Evolutionary conservation across 1,140 invertebrate genomes (phyloP).

Genomic region (Littorina saxatilis): DNA sequence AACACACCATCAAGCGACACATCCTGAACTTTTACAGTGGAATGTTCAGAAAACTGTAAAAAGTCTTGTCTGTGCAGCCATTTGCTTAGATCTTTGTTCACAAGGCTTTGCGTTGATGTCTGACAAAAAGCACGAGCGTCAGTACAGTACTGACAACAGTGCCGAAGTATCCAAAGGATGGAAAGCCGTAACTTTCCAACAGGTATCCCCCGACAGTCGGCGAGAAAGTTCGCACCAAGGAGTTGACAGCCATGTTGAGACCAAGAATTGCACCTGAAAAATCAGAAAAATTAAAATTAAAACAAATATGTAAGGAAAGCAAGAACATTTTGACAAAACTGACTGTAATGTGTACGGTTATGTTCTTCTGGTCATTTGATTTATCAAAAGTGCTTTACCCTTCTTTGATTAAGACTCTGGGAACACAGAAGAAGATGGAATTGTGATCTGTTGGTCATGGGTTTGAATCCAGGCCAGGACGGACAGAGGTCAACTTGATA

Average conservation of each 20-base stretch:
- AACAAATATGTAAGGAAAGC: neutral
- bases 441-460: no score
- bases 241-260: constrained; percentile 72
- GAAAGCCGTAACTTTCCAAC: constrained; percentile 63
- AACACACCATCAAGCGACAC: no score
- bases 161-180: constrained; percentile 70
- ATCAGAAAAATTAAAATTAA: neutral
- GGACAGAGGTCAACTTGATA: no score
- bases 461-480: no score
- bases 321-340: neutral
- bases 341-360: neutral
- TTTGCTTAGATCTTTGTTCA: no score
- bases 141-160: constrained; percentile 58
- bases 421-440: no score
- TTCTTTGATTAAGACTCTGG: no score
- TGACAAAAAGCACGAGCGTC: constrained; percentile 57
- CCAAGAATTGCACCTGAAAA: constrained; percentile 71
- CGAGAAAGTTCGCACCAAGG: constrained; percentile 65
- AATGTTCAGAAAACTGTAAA: no score
- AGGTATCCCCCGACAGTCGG: constrained; percentile 70
- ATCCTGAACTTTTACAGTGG: no score
- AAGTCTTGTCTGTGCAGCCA: no score
- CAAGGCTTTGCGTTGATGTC: neutral
- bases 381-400: no score
- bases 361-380: neutral